Conservation (phyloP, 2,113 vertebrate genomes). For the Rana temporaria region DNA sequence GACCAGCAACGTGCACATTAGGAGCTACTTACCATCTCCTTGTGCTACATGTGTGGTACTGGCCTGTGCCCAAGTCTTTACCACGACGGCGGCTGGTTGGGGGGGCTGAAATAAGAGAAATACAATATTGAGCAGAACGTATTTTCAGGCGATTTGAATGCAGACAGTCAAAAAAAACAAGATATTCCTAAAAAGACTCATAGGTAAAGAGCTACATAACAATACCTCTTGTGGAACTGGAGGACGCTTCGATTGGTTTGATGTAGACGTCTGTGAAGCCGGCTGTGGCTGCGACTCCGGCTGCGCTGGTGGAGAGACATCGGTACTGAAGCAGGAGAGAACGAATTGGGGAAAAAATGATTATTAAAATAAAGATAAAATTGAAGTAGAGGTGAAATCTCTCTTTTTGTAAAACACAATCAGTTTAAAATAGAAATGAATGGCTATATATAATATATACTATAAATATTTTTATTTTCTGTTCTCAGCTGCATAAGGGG, state of each 20-base stretch:
- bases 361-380: background rate
- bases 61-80: conserved; percentile 93
- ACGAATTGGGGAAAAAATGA: too few species aligned
- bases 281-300: conserved; percentile 91
- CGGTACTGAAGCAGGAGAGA: conserved; percentile 78
- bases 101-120: conserved; percentile 68
- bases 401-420: too few species aligned
- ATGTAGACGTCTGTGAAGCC: conserved; percentile 90
- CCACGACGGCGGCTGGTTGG: conserved; percentile 79
- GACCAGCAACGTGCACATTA: too few species aligned
- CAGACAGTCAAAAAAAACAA: background rate
- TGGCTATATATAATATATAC: too few species aligned
- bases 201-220: background rate
- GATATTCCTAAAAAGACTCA: background rate
- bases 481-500: too few species aligned
- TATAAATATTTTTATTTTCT: too few species aligned
- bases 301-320: conserved; percentile 90
- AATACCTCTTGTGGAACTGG: conserved; percentile 85
- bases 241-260: conserved; percentile 87
- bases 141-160: too few species aligned
- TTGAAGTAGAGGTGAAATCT: background rate
- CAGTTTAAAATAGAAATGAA: too few species aligned
- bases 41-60: conserved; percentile 92
- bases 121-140: too few species aligned
- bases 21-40: conserved; percentile 85